phyloP scores from a whole-genome alignment of 2,113 vertebrate species.

The Callipepla californica region DNA sequence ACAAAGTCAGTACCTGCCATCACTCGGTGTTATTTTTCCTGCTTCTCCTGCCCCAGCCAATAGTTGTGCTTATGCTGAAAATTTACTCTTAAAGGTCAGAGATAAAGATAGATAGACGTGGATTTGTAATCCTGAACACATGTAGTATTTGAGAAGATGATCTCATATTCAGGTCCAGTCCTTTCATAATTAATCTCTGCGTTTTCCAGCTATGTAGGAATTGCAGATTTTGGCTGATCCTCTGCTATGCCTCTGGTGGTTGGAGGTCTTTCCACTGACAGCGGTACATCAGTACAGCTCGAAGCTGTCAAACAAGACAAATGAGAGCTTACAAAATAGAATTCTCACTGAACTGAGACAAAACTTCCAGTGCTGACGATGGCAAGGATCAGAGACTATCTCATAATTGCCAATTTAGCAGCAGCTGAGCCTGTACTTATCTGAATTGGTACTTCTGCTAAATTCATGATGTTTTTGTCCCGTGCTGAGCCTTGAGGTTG shows the following conservation, averaged over 20 bases:
- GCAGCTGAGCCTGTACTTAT: constrained; percentile 58
- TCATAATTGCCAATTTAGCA: constrained; percentile 61
- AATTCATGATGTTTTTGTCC: constrained; percentile 56
- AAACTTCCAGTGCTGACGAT: not conserved
- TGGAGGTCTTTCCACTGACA: constrained; percentile 47
- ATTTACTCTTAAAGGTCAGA: constrained; percentile 37
- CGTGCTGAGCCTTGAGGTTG: constrained; percentile 22
- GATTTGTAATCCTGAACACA: constrained; percentile 27
- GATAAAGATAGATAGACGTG: constrained; percentile 11
- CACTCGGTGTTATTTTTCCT: not conserved
- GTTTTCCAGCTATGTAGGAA: constrained; percentile 39
- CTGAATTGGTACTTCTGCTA: constrained; percentile 63
- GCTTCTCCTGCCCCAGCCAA: not conserved
- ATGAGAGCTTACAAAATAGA: constrained; percentile 55
- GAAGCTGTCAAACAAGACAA: constrained; percentile 58
- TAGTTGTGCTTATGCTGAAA: not conserved
- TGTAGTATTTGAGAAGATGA: not conserved
- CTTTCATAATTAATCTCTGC: constrained; percentile 47
- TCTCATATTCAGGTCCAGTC: constrained; percentile 24
- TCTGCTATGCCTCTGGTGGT: not conserved
- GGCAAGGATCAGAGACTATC: constrained; percentile 20
- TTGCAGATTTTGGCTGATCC: constrained; percentile 54
- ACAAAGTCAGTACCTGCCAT: not conserved
- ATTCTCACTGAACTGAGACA: constrained; percentile 35
- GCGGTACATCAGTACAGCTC: constrained; percentile 52